Evolutionary conservation across 1,140 invertebrate species (phyloP), one percentile per base, ranked within the genome.

Genomic region (Cyclargus thomasi): DNA sequence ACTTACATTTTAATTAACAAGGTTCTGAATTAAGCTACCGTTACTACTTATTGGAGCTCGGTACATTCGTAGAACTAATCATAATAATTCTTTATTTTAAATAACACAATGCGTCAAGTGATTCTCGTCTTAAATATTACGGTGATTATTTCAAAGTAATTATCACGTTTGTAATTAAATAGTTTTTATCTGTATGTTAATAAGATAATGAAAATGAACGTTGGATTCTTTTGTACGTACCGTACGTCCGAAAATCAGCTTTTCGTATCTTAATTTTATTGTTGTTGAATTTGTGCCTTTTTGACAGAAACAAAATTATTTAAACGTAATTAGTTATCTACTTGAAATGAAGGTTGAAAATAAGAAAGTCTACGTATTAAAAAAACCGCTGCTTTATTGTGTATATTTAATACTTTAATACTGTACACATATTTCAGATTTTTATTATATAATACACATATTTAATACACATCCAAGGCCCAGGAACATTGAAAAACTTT

Each of bases 1-100:
- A 76, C 71, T 67, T 55, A 64, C 63, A 71, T 72, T 73, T 73
- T 75, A 76, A 81, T 80, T 80, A 76, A 80, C 70, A 67, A 67
- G 55, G 23, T 53, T 57, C 20, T 10, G 53, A 55, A 57, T 65
- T 18, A 57, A 55, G 20, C 64, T 57, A 29, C 53, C 53, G 23
- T 65, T 65, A 22, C 11, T 11, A 8, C 29, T 29, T 29, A 29
- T 29, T 29, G 36, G 17, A 64, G 11, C 39, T 4, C 5, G 18
- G 39, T 47, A 67, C 0, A 18, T 64, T 63, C 29, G 35, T 53
- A 53, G 17, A 11, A 36, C 14, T 63, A 57, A 22, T 53, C 55
- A 63, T 47, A 63, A 63, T 47, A 63, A 70, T 23, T 6, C 29
- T 62, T 53, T 22, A 55, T 23, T 55, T n/a, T 18, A 20, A 64